phyloP scores from a whole-genome alignment of 2,113 vertebrate genomes.

The rabbit (Oryctolagus cuniculus) region DNA sequence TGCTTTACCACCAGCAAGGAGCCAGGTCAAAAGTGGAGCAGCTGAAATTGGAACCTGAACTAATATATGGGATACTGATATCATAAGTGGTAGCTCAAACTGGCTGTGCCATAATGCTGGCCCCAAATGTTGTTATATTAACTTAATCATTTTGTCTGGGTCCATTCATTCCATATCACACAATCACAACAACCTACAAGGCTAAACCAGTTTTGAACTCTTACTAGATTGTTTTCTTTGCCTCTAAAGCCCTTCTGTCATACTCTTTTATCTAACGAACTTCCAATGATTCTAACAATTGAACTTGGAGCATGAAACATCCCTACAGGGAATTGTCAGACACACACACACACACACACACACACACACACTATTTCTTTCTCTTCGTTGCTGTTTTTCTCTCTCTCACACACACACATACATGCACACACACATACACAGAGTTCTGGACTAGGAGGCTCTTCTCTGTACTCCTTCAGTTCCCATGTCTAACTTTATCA shows the following conservation, averaged over 20 bases:
- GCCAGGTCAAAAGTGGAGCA: no score
- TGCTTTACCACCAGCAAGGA: no score
- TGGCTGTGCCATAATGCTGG: no score
- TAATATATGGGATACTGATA: no score
- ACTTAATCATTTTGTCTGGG: not conserved
- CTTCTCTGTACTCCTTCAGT: not conserved
- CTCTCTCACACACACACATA: not conserved
- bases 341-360: not conserved
- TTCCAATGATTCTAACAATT: conserved; percentile 18
- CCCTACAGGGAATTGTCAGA: not conserved
- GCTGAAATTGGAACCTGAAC: no score
- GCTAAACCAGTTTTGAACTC: not conserved
- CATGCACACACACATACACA: not conserved
- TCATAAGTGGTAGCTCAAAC: no score
- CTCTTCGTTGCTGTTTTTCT: not conserved
- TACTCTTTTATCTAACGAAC: not conserved
- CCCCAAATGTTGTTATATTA: no score
- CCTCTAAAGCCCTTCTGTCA: not conserved
- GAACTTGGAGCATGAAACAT: not conserved
- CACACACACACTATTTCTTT: not conserved
- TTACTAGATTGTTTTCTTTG: not conserved
- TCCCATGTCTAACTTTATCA: not conserved
- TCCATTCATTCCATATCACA: not conserved
- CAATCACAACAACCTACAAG: not conserved
- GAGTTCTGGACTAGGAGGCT: not conserved